A percentile compares a stretch with the other conserved stretches of the same genome.
phyloP scores from a whole-genome alignment of 2,888 invertebrate species.

The Myopa testacea region DNA sequence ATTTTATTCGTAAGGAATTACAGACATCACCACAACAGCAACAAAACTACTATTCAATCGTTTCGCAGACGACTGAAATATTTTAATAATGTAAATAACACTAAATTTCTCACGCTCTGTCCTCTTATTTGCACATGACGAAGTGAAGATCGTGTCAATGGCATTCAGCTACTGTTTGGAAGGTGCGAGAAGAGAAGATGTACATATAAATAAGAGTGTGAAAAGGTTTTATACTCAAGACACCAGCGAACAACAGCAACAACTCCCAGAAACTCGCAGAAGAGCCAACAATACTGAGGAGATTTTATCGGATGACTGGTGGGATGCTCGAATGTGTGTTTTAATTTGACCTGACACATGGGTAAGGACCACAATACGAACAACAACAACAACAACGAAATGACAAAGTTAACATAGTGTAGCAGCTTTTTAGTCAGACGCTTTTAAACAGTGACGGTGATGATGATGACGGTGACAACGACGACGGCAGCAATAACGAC shows the following conservation, averaged over 20 bases:
- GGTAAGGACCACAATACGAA: slow-evolving; percentile 5
- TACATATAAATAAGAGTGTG: neutral
- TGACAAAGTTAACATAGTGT: slow-evolving; percentile 7
- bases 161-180: slow-evolving; percentile 21
- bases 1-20: neutral
- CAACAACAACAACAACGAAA: slow-evolving; percentile 10
- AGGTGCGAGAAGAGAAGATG: neutral
- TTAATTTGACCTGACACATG: slow-evolving; percentile 41
- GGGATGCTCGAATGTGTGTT: slow-evolving; percentile 41
- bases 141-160: slow-evolving; percentile 32
- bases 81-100: slow-evolving; percentile 28
- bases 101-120: slow-evolving; percentile 25
- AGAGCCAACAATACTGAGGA: neutral
- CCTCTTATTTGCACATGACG: neutral
- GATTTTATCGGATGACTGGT: slow-evolving; percentile 35
- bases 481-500: slow-evolving; percentile 1
- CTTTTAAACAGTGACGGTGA: slow-evolving; percentile 7
- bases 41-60: neutral
- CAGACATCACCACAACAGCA: neutral
- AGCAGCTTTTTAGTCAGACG: slow-evolving; percentile 1
- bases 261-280: neutral
- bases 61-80: neutral
- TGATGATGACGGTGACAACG: slow-evolving; percentile 3
- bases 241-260: slow-evolving; percentile 1
- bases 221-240: slow-evolving; percentile 2